Conservation (phyloP, 2,888 invertebrate genomes). For the Amphipyra berbera region DNA sequence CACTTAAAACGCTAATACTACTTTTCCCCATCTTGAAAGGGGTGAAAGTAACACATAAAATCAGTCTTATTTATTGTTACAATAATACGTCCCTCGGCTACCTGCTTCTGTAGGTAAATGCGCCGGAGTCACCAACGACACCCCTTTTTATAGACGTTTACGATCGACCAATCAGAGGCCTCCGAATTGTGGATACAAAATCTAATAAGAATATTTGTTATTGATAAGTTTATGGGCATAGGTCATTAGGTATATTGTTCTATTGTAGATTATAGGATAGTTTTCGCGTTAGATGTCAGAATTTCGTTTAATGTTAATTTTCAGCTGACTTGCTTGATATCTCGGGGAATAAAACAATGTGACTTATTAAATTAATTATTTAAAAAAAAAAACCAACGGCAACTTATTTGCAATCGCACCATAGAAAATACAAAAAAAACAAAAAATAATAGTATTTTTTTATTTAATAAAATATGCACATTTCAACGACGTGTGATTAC, state of each 20-base stretch:
- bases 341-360: no score
- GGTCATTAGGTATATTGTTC: conserved; percentile 45
- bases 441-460: no score
- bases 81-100: conserved; percentile 78
- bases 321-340: no score
- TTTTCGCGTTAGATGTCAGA: conserved; percentile 19
- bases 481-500: no score
- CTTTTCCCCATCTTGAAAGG: conserved; percentile 82
- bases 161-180: conserved; percentile 48
- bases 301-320: background rate
- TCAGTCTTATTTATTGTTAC: conserved; percentile 79
- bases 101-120: conserved; percentile 81
- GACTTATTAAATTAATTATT: no score
- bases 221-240: conserved; percentile 50
- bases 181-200: conserved; percentile 49
- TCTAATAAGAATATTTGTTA: conserved; percentile 57
- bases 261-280: conserved; percentile 37
- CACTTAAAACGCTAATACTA: conserved; percentile 83
- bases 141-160: conserved; percentile 77
- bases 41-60: conserved; percentile 76
- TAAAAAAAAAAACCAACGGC: no score
- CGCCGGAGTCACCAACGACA: conserved; percentile 52
- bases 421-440: no score
- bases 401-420: no score
- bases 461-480: no score